Evolutionary conservation across 1,140 invertebrate species (phyloP), one percentile per base, ranked within the genome.

Genomic region (Neodiprion pinetum): DNA sequence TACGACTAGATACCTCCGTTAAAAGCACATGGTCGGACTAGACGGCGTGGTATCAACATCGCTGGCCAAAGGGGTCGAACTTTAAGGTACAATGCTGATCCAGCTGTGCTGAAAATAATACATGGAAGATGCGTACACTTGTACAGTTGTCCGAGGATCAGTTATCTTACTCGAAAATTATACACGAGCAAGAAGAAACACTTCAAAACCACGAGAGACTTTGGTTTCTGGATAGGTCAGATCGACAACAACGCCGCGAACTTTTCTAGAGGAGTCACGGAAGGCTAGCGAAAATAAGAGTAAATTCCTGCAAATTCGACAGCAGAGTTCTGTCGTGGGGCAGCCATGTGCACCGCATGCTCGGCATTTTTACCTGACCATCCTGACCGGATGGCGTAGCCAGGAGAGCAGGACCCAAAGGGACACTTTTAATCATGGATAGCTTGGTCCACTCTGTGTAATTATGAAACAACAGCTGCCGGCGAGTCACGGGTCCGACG

Each of bases 391-490:
- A 49, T 14, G 23, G 14, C 48, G 21, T 40, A 40, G 28, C 28
- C 70, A 71, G 70, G 9, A 7, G 28, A n/a, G 21, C 48, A 71
- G 40, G 23, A 14, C 70, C 70, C 48, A 8, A 48, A 40, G 70
- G 70, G 5, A 9, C 47, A 12, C 70, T 7, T 71, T 71, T 71
- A 71, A 71, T 71, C 70, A 71, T 48, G 23, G 48, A 49, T 71
- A 71, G 70, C 47, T 7, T 40, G 70, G 12, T 71, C 47, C 70
- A 40, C 28, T 23, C 21, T 71, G 70, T 71, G 2, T 71, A 71
- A 71, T 71, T 71, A 71, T 40, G 67, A 21, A 69, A 69, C 67
- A 69, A 69, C 67, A 69, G 40, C 40, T 69, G 67, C 3, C 21
- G 67, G 67, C 67, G 12, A 2, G 53, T 61, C n/a, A 9, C 53